Base-by-base conservation (phyloP, 2,113 vertebrate genomes). In the Zapus hudsonius region DNA sequence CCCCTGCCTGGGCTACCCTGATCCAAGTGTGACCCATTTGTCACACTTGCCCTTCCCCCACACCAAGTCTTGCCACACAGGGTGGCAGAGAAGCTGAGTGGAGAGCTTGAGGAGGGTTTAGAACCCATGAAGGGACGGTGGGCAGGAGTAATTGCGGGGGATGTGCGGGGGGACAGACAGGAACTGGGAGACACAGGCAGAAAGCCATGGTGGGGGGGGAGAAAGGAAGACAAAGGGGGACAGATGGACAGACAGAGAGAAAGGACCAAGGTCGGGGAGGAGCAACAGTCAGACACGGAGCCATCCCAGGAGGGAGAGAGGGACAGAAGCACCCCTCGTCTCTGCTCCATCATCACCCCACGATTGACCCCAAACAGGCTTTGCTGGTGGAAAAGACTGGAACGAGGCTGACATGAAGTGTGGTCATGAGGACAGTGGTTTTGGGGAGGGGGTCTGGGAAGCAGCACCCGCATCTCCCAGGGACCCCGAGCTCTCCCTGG, bases 181-280 rank as follows among this genome's bases (percentile, higher is more conserved):
- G 31, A 29, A 67, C 64, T 10, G 10, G 19, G 19, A 67, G 64
- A 67, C 64, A 67, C 5, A 20, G n/a, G 33, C 31, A 69, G 2
- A 69, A 59, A 19, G 1, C 12, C 19, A 20, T 10, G 33, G 44
- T 5, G 7, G 12, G n/a, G 2, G 20, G 40, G 33, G 29, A 23
- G 9, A 63, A 16, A 11, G 4, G 11, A 42, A 16, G 7, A 11
- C 4, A 47, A 12, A n/a, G 0, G 1, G 11, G 5, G 8, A 0
- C 0, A 7, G 15, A 47, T 11, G 64, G 23, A 2, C 0, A 16
- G 47, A 25, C 12, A 47, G 52, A 4, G 40, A 16, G 59, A 19
- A 13, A 6, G 3, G 61, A 72, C 36, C 12, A 3, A 31, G 3
- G 29, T 31, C 52, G 2, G 61, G 76, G 81, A 20, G 42, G 79